These are phyloP conservation scores for Panthera tigris DNA, from an alignment of 2,113 vertebrate genomes.

Conservation along the genomic window DNA sequence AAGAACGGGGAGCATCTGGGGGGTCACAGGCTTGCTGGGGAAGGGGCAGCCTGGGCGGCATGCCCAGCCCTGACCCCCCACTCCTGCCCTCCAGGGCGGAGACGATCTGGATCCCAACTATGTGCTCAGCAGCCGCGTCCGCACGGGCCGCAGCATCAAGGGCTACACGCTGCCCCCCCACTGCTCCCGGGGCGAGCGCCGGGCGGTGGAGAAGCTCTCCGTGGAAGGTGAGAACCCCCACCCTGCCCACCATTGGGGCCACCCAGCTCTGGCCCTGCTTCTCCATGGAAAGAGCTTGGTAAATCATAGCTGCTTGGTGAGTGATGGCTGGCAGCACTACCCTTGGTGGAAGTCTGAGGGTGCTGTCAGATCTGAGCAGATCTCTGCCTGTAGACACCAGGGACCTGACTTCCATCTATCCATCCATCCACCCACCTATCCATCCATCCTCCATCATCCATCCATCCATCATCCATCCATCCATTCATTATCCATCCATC, in stretches of 20 bases:
- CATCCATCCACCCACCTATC: neutral
- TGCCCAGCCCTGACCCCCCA: neutral
- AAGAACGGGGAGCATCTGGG: neutral
- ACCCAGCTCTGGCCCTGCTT: neutral
- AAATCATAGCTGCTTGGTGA: neutral
- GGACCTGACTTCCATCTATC: neutral
- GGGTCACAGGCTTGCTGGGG: neutral
- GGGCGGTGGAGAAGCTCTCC: constrained; percentile 90
- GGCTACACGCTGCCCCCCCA: constrained; percentile 94
- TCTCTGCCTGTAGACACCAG: neutral
- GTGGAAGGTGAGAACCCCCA: constrained; percentile 86
- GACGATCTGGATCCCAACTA: constrained; percentile 95
- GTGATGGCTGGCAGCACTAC: neutral
- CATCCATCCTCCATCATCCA: neutral
- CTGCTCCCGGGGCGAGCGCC: constrained; percentile 95
- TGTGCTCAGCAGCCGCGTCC: constrained; percentile 93
- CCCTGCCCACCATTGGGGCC: fast-evolving
- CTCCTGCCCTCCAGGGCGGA: constrained; percentile 85
- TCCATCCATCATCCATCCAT: neutral
- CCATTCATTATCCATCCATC: neutral
- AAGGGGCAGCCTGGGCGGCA: fast-evolving
- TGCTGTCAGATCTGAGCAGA: neutral
- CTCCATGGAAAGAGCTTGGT: neutral
- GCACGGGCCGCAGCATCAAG: constrained; percentile 96
- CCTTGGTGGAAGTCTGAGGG: neutral